Evolutionary conservation across 2,113 vertebrate species (phyloP).

Genomic region (Aegypius monachus): DNA sequence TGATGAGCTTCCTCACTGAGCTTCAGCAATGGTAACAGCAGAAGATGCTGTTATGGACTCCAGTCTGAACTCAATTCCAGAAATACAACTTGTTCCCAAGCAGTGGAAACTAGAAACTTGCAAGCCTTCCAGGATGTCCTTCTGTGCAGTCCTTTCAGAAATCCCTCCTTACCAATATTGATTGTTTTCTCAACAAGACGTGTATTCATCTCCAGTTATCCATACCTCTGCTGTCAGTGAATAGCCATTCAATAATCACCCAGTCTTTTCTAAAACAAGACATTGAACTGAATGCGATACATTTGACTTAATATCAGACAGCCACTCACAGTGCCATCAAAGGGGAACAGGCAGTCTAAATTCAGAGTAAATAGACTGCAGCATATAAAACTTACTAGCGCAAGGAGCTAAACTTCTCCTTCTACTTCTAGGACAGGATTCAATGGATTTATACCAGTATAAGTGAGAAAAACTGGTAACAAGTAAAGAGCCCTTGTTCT

Average conservation of each 20-base stretch:
- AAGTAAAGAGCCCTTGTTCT: background rate
- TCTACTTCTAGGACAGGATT: background rate
- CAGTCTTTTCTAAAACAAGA: background rate
- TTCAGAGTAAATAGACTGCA: background rate
- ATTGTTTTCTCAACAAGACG: background rate
- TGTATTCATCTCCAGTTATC: background rate
- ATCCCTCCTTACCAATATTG: background rate
- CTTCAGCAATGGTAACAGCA: background rate
- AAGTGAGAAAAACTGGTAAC: background rate
- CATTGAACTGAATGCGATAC: background rate
- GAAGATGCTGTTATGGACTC: background rate
- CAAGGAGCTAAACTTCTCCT: background rate
- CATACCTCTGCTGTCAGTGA: background rate
- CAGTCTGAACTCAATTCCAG: background rate
- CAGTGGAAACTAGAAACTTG: background rate
- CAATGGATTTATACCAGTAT: background rate
- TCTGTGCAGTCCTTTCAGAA: background rate
- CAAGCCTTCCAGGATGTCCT: background rate
- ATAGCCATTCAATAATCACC: background rate
- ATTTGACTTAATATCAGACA: background rate
- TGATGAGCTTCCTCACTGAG: background rate
- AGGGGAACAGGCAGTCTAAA: background rate
- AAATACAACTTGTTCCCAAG: background rate
- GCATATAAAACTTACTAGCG: background rate
- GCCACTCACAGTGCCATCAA: rapidly evolving